Evolutionary conservation across 2,888 invertebrate genomes (phyloP).

Genomic region (Lysandra bellargus): DNA sequence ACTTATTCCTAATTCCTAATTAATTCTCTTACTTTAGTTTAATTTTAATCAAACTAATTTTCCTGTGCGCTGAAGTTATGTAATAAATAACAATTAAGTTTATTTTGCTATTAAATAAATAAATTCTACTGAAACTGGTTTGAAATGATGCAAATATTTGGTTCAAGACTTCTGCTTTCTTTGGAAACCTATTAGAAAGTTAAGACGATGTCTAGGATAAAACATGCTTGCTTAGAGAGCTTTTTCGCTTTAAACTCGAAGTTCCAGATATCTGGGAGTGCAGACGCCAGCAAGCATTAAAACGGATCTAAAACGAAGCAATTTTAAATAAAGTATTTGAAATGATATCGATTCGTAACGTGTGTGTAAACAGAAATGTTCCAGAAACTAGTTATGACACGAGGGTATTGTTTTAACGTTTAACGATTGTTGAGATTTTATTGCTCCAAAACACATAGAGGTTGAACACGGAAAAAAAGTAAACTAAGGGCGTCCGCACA

Average conservation of each 20-base stretch:
- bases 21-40: too few relatives aligned
- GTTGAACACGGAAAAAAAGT: not conserved
- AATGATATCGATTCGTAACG: constrained; percentile 19
- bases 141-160: constrained; percentile 26
- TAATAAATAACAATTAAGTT: not conserved
- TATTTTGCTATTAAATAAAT: not conserved
- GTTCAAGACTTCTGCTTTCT: constrained; percentile 26
- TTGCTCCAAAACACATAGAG: not conserved
- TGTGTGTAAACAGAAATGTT: constrained; percentile 4
- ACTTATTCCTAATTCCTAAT: too few relatives aligned
- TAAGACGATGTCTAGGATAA: constrained; percentile 30
- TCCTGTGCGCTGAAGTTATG: not conserved
- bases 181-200: constrained; percentile 32
- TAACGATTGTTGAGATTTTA: not conserved
- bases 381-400: not conserved
- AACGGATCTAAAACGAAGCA: constrained; percentile 29
- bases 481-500: not conserved
- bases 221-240: constrained; percentile 28
- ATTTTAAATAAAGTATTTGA: constrained; percentile 25
- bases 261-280: constrained; percentile 28
- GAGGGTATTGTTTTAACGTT: not conserved
- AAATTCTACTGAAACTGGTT: not conserved
- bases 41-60: too few relatives aligned
- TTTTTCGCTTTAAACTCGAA: constrained; percentile 29
- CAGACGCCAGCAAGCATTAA: constrained; percentile 29